These are phyloP conservation scores for Diacarnus erythraeanus DNA, from an alignment of 37 sponge, comb jelly and placozoan genomes.

Conservation along the genomic window DNA sequence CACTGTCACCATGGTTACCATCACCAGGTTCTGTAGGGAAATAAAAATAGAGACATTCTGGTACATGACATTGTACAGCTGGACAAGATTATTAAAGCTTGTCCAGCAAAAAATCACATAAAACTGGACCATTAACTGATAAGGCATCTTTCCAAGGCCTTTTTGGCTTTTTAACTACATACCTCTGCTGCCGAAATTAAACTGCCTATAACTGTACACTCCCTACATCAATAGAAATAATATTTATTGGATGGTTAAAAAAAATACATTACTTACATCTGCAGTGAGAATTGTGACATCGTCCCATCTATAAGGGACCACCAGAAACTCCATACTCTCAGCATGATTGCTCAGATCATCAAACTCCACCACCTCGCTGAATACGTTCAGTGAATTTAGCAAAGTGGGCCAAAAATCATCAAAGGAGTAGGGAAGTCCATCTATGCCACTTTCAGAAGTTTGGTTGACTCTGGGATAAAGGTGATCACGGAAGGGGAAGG, in stretches of 20 bases:
- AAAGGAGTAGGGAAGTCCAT: not conserved
- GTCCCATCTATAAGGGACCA: not conserved
- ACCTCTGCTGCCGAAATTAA: not conserved
- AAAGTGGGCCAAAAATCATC: not conserved
- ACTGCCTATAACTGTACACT: not conserved
- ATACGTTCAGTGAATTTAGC: not conserved
- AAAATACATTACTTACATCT: not conserved
- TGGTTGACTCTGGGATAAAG: not conserved
- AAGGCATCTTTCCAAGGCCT: too few relatives aligned
- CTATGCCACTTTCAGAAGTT: not conserved
- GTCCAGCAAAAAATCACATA: too few relatives aligned
- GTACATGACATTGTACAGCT: too few relatives aligned
- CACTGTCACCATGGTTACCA: too few relatives aligned
- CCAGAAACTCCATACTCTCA: not conserved
- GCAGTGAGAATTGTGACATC: not conserved
- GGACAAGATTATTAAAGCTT: too few relatives aligned
- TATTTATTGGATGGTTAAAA: not conserved
- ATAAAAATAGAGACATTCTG: too few relatives aligned
- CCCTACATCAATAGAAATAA: not conserved
- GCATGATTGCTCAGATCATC: not conserved
- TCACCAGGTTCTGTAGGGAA: too few relatives aligned
- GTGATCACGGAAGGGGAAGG: not conserved
- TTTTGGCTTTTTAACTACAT: too few relatives aligned
- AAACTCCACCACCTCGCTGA: not conserved
- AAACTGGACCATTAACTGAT: too few relatives aligned